Percentiles rank a stretch among this genome's conserved stretches.
Conservation (phyloP, 2,797 vertebrate species). For the Lagocephalus sceleratus region DNA sequence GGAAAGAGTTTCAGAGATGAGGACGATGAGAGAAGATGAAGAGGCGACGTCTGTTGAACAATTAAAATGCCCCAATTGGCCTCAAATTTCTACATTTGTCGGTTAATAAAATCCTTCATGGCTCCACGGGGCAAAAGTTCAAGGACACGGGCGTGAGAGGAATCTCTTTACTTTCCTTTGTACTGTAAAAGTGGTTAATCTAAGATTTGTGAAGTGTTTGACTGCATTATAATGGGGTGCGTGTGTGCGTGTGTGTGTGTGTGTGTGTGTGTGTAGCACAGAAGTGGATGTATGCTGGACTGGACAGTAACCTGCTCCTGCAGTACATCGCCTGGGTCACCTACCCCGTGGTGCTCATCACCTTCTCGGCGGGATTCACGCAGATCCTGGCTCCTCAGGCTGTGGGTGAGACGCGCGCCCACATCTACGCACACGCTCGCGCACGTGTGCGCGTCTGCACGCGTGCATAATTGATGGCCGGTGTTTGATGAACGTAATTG, state of each 20-base stretch:
- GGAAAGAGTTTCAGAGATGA: slow-evolving; percentile 34
- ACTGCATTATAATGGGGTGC: neutral
- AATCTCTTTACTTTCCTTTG: no score
- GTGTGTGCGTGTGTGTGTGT: slow-evolving; percentile 37
- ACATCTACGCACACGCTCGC: slow-evolving; percentile 9
- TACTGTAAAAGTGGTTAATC: no score
- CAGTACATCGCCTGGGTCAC: slow-evolving; percentile 99
- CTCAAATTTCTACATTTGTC: no score
- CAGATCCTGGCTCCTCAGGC: slow-evolving; percentile 97
- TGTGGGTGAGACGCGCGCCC: slow-evolving; percentile 81
- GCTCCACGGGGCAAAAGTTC: no score
- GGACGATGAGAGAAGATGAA: neutral
- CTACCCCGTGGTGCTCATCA: slow-evolving; percentile 97
- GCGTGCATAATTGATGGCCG: slow-evolving; percentile 26
- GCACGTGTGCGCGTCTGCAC: slow-evolving; percentile 4
- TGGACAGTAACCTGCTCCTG: slow-evolving; percentile 90
- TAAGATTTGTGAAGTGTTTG: no score
- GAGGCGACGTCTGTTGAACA: no score
- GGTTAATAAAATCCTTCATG: no score
- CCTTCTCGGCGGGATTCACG: slow-evolving; percentile 96
- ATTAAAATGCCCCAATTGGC: no score
- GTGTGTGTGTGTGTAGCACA: slow-evolving; percentile 82
- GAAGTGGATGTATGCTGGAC: slow-evolving; percentile 88
- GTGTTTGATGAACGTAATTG: slow-evolving; percentile 45
- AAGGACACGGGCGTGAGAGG: no score